Evolutionary conservation across 2,797 vertebrate genomes (phyloP).

Genomic region (Phaenicophaeus curvirostris): DNA sequence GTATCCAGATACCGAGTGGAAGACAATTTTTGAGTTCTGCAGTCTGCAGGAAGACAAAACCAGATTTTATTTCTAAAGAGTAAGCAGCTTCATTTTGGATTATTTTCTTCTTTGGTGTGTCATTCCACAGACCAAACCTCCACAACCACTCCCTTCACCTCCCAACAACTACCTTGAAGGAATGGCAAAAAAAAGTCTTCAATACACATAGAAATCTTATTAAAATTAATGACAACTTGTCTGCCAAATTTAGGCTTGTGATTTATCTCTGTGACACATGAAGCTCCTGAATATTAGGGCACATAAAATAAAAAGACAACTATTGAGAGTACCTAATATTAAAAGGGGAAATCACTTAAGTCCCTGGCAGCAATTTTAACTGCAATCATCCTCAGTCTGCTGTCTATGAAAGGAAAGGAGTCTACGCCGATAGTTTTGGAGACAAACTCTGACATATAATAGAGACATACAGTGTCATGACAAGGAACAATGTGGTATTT

Average conservation of each 20-base stretch:
- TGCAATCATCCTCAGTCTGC: fast-evolving
- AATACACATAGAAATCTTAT: background rate
- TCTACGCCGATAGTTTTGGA: background rate
- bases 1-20: background rate
- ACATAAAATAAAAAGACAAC: background rate
- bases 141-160: fast-evolving
- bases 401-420: background rate
- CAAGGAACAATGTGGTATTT: background rate
- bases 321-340: background rate
- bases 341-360: background rate
- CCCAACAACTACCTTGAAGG: background rate
- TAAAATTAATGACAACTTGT: background rate
- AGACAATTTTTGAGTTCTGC: background rate
- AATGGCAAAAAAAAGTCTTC: background rate
- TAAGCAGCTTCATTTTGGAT: background rate
- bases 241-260: background rate
- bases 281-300: background rate
- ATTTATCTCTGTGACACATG: background rate
- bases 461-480: background rate
- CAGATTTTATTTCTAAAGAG: background rate
- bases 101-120: background rate
- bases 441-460: background rate
- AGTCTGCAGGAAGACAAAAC: background rate
- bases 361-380: background rate
- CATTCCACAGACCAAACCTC: no score